These are phyloP conservation scores for Psittacula cyanocephala DNA, from an alignment of 2,113 vertebrate species.

Conservation along the genomic window DNA sequence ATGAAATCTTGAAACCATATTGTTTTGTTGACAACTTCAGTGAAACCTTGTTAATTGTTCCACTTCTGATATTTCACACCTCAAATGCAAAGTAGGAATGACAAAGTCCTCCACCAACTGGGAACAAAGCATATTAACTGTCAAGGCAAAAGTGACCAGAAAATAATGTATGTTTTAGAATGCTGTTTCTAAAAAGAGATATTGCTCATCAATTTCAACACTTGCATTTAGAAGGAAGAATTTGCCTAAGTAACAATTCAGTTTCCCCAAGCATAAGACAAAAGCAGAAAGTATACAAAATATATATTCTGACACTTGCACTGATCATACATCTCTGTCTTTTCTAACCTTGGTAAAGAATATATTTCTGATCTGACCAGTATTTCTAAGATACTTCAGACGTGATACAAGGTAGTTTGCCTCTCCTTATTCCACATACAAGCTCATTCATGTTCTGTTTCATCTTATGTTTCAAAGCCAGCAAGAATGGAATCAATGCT, in stretches of 20 bases:
- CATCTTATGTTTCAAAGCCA: background rate
- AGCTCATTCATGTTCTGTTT: background rate
- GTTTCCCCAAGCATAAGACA: background rate
- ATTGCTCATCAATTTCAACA: background rate
- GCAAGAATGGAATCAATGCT: background rate
- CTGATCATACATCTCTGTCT: background rate
- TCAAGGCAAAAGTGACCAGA: background rate
- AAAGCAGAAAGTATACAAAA: background rate
- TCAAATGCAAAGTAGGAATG: background rate
- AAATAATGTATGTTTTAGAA: background rate
- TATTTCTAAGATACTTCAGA: background rate
- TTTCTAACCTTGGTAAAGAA: background rate
- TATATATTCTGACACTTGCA: background rate
- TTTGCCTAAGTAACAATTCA: background rate
- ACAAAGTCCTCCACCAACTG: background rate
- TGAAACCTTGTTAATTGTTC: background rate
- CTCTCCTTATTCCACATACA: background rate
- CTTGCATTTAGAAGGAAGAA: background rate
- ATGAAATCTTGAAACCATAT: background rate
- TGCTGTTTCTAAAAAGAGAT: background rate
- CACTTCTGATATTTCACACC: background rate
- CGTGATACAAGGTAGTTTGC: background rate
- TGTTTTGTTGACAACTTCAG: background rate
- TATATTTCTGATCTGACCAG: background rate
- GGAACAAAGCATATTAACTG: background rate